Conservation (phyloP, 2,888 invertebrate species). For the Villa cingulata region DNA sequence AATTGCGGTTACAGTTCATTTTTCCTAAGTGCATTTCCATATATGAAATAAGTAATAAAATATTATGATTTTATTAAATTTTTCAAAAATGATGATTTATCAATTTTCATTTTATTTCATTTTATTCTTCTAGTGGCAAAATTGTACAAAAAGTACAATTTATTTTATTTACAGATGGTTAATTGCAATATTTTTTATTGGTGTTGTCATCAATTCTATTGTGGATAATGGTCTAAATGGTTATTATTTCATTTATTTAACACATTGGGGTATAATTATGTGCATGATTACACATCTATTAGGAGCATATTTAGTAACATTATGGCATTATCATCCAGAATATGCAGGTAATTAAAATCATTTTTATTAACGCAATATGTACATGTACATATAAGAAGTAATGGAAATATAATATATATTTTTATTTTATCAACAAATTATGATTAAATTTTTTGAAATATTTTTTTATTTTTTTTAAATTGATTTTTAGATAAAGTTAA, state of each 20-base stretch:
- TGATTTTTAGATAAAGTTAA: constrained; percentile 25
- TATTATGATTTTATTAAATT: no score
- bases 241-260: constrained; percentile 33
- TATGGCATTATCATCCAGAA: constrained; percentile 33
- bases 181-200: constrained; percentile 30
- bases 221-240: constrained; percentile 17
- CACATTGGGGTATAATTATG: constrained; percentile 34
- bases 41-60: no score
- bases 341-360: constrained; percentile 25
- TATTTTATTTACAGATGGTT: constrained; percentile 33
- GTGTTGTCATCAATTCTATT: constrained; percentile 28
- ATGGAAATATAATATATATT: no score
- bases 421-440: not conserved
- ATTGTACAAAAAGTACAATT: constrained; percentile 27
- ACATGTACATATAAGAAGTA: not conserved
- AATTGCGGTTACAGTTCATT: no score
- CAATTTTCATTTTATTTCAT: not conserved
- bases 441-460: no score
- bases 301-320: constrained; percentile 29
- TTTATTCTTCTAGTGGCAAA: constrained; percentile 30
- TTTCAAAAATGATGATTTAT: no score
- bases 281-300: constrained; percentile 30
- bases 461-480: not conserved
- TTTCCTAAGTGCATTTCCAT: no score
- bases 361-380: constrained; percentile 21